A percentile compares a stretch with the other conserved stretches of the same genome.
Conservation (phyloP, 2,888 invertebrate genomes). For the Phyllotreta striolata region DNA sequence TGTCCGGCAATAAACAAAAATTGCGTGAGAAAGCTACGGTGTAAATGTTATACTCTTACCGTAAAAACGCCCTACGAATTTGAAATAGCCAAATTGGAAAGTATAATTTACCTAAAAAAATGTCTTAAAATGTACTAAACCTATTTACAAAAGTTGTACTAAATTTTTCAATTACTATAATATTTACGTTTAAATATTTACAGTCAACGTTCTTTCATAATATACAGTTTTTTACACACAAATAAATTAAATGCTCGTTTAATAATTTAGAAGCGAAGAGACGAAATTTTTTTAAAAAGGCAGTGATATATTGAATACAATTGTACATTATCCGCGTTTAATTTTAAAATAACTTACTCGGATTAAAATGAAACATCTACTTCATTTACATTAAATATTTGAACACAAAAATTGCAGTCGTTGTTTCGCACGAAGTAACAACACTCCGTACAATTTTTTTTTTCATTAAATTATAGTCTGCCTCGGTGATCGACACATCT, state of each 20-base stretch:
- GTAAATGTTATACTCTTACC: conserved; percentile 29
- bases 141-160: conserved; percentile 53
- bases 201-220: conserved; percentile 41
- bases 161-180: conserved; percentile 45
- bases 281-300: conserved; percentile 46
- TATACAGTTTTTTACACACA: conserved; percentile 43
- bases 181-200: conserved; percentile 42
- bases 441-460: conserved; percentile 23
- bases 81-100: conserved; percentile 42
- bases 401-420: conserved; percentile 51
- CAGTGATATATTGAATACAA: conserved; percentile 52
- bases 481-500: conserved; percentile 9
- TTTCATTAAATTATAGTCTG: conserved; percentile 24
- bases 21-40: too few species aligned
- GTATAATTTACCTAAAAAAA: conserved; percentile 47
- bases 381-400: conserved; percentile 36
- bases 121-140: conserved; percentile 43
- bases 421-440: conserved; percentile 31
- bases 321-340: conserved; percentile 38
- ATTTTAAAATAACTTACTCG: conserved; percentile 42
- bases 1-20: not conserved
- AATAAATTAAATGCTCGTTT: conserved; percentile 47
- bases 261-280: conserved; percentile 47
- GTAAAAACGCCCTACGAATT: conserved; percentile 26
- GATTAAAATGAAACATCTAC: conserved; percentile 42